Conservation (phyloP, 2,113 vertebrate genomes). For the Hoplias malabaricus region DNA sequence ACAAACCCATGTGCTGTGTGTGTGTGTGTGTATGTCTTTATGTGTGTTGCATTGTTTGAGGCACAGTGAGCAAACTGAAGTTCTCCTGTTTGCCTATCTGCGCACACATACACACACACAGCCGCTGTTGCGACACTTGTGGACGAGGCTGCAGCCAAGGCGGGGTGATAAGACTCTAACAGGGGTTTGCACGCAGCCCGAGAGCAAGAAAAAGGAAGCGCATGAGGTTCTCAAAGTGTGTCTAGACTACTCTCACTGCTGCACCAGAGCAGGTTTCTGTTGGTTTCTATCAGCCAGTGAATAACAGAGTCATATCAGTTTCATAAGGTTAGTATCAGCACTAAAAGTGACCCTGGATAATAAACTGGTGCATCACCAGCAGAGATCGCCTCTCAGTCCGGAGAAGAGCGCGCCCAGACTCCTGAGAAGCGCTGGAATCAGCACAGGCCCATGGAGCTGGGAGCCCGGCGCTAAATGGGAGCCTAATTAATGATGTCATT, state of each 20-base stretch:
- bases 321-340: not conserved
- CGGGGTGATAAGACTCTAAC: slow-evolving; percentile 32
- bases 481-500: slow-evolving; percentile 69
- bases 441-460: slow-evolving; percentile 32
- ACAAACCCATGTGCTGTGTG: not conserved
- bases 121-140: slow-evolving; percentile 21
- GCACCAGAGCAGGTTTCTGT: not conserved
- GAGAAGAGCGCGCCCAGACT: not conserved
- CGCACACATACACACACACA: slow-evolving; percentile 24
- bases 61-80: not conserved
- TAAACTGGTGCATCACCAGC: not conserved
- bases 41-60: slow-evolving; percentile 1
- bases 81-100: slow-evolving; percentile 24
- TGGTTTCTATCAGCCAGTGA: too few species aligned
- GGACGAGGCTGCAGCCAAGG: slow-evolving; percentile 6
- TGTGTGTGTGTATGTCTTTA: not conserved
- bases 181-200: not conserved
- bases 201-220: not conserved
- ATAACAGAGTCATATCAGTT: too few species aligned
- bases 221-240: not conserved
- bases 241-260: not conserved
- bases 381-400: not conserved
- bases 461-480: slow-evolving; percentile 53
- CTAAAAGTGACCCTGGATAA: too few species aligned
- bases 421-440: slow-evolving; percentile 23